Evolutionary conservation across 1,140 invertebrate species (phyloP), one percentile per base, ranked within the genome.

Genomic region (Microplitis demolitor): DNA sequence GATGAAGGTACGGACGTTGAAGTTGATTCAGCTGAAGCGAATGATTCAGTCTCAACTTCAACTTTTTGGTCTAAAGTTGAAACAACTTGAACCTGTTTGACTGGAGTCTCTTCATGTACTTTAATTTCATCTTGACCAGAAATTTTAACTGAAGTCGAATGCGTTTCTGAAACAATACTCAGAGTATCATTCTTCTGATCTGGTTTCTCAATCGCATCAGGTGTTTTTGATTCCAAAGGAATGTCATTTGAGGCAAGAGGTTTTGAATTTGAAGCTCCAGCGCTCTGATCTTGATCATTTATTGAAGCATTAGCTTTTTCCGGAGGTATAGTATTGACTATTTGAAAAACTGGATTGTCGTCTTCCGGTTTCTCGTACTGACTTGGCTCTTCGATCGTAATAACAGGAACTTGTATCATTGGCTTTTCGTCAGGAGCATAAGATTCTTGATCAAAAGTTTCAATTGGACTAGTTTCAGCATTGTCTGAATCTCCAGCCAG

Each of bases 401-500:
- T 85, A 0, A 87, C 80, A 1, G 84, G 79, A 51, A 63, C 66
- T 39, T 64, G 24, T 8, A 58, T 35, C 58, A 71, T 63, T 16
- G 75, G 64, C 34, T 64, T 58, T 67, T 66, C 53, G 11, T 53
- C 69, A 4, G 72, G 60, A 13, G 33, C 3, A 8, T 58, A 63
- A 51, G 74, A 54, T 9, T 13, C 35, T 45, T 3, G 5, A 39
- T 11, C 33, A 14, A 62, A 16, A 2, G 45, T 24, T 9, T 73
- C 31, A 35, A 35, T 64, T 4, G 53, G 11, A 13, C 33, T 56
- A n/a, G 70, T 45, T 24, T 24, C 24, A 24, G 24, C 24, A 24
- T 24, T 24, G 24, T 74, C 75, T 16, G 66, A 34, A 60, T 91
- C 90, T 8, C 90, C 91, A 5, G 91, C 92, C 0, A 94, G 91